Base-by-base conservation (phyloP, 2,888 invertebrate genomes). In the Drosophila lutescens region DNA sequence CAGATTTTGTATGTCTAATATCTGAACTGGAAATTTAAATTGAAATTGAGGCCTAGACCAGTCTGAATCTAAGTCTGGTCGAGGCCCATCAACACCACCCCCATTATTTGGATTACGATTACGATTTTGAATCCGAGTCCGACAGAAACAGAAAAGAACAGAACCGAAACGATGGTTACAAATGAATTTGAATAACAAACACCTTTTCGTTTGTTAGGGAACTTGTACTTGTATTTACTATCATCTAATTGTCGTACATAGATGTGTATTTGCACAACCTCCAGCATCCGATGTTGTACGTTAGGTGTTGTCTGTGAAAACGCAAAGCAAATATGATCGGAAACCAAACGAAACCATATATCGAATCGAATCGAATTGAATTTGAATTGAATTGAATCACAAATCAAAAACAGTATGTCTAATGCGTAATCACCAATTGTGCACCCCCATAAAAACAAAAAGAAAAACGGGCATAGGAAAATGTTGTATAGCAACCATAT, bases 401-500 rank as follows among this genome's bases (percentile, higher is more conserved):
- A 71, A 77, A 76, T 70, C 49, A 63, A 76, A 75, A 56, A 46
- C 40, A 30, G 55, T 58, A 60, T 40, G 10, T 54, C 20, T 56
- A 56, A 34, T n/a, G 20, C 55, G 55, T 54, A 55, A 47, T 47
- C 41, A 41, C 34, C 12, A 23, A 36, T 43, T 43, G 51, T 43
- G 47, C 44, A 51, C 34, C 43, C 36, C 46, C n/a, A 15, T 30
- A 38, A n/a, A 15, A 17, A 26, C 9, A 17, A 17, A 9, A 43
- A 20, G 12, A 43, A 20, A 43, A 43, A 15, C 46, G 46, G 53
- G 40, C 30, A 38, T 17, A 36, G 36, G 36, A 15, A 23, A 20
- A 43, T 34, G 34, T n/a, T 43, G 43, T 43, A 49, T 49, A 46
- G 32, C 32, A 44, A 41, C 41, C 17, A 9, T 38, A 13, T 30